These are phyloP conservation scores for Balaeniceps rex DNA, from an alignment of 2,113 vertebrate genomes.

Conservation along the genomic window DNA sequence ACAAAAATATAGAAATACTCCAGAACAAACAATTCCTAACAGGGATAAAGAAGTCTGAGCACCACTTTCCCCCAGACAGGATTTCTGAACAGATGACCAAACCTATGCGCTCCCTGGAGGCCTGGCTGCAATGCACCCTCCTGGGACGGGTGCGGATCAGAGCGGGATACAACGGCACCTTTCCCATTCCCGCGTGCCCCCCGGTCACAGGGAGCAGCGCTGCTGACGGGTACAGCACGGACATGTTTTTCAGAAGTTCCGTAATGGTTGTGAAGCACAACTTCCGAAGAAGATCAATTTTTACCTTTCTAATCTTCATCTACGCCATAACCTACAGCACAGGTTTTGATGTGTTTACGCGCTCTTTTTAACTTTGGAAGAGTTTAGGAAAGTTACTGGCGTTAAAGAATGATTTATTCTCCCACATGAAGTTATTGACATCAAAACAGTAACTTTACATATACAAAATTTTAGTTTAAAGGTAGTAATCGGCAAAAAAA, in stretches of 20 bases:
- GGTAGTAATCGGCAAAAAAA: background rate
- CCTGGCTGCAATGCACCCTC: background rate
- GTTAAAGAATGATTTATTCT: background rate
- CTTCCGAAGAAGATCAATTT: background rate
- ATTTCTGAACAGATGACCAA: background rate
- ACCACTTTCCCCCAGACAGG: background rate
- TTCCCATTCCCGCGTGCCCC: background rate
- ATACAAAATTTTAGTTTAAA: background rate
- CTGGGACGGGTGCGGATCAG: fast-evolving
- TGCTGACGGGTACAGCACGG: background rate
- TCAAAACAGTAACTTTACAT: background rate
- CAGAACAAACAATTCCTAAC: background rate
- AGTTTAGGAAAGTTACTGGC: background rate
- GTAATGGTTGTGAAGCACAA: background rate
- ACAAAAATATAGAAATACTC: background rate
- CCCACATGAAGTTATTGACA: background rate
- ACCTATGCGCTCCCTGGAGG: background rate
- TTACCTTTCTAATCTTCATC: background rate
- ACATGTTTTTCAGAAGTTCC: background rate
- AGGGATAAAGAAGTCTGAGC: background rate
- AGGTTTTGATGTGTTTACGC: background rate
- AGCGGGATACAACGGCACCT: fast-evolving
- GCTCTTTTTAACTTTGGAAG: background rate
- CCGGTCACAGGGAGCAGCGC: background rate
- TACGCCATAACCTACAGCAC: background rate